phyloP scores from a whole-genome alignment of 2,113 vertebrate species.

The Polypterus bichir region DNA sequence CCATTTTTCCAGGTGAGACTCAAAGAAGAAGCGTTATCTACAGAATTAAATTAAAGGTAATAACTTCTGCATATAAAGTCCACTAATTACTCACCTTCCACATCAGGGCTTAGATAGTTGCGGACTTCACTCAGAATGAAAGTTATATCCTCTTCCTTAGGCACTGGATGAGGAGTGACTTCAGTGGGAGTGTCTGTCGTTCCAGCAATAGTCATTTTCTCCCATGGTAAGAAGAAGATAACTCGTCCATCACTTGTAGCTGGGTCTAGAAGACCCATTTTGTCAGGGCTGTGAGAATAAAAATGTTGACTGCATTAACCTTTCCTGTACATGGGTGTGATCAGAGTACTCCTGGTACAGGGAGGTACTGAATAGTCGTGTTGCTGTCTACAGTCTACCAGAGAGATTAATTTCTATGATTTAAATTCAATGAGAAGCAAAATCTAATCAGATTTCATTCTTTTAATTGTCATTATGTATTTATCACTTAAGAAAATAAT shows the following conservation, averaged over 20 bases:
- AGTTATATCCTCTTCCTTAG: slow-evolving; percentile 74
- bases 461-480: neutral
- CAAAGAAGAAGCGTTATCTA: slow-evolving; percentile 45
- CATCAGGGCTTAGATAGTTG: slow-evolving; percentile 78
- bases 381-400: slow-evolving; percentile 50
- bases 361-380: slow-evolving; percentile 54
- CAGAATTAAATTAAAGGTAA: slow-evolving; percentile 29
- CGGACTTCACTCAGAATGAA: slow-evolving; percentile 84
- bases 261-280: slow-evolving; percentile 92
- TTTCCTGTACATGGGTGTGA: slow-evolving; percentile 42
- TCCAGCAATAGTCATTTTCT: slow-evolving; percentile 94
- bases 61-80: slow-evolving; percentile 28
- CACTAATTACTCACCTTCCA: slow-evolving; percentile 67
- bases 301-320: slow-evolving; percentile 56
- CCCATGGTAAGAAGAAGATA: slow-evolving; percentile 96
- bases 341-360: slow-evolving; percentile 27
- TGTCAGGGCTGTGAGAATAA: slow-evolving; percentile 69
- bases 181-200: slow-evolving; percentile 84
- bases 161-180: slow-evolving; percentile 72
- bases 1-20: slow-evolving; percentile 49
- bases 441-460: neutral
- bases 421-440: slow-evolving; percentile 38
- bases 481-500: neutral
- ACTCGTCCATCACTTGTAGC: slow-evolving; percentile 89
- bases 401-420: slow-evolving; percentile 54